These are phyloP conservation scores for Coregonus clupeaformis DNA, from an alignment of 2,113 vertebrate species.

Conservation along the genomic window DNA sequence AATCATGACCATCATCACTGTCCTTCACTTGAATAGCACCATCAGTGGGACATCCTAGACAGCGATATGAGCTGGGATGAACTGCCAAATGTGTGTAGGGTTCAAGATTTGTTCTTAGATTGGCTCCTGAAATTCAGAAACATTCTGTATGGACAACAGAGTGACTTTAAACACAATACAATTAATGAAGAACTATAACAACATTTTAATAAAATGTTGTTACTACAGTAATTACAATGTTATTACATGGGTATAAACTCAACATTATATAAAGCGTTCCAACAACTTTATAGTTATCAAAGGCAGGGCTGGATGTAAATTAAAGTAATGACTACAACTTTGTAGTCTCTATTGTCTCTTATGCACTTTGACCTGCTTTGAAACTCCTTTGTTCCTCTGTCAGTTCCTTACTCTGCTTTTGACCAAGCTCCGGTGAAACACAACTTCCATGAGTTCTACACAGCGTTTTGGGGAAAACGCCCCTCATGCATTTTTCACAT, in stretches of 20 bases:
- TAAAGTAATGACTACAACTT: background rate
- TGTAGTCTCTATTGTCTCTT: background rate
- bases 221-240: too few relatives aligned
- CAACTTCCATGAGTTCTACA: constrained; percentile 28
- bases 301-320: background rate
- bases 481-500: constrained; percentile 56
- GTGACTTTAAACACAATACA: too few relatives aligned
- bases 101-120: background rate
- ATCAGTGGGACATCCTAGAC: too few relatives aligned
- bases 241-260: too few relatives aligned
- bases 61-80: background rate
- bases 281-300: too few relatives aligned
- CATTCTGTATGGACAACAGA: too few relatives aligned
- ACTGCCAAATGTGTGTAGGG: too few relatives aligned
- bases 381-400: background rate
- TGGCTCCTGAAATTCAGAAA: too few relatives aligned
- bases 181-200: too few relatives aligned
- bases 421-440: background rate
- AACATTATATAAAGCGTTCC: too few relatives aligned
- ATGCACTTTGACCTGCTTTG: background rate
- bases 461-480: constrained; percentile 37
- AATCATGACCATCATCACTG: background rate
- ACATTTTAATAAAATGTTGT: too few relatives aligned
- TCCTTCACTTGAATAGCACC: background rate
- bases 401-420: background rate